Evolutionary conservation across 2,888 invertebrate species (phyloP), one percentile per base, ranked within the genome.

Genomic region (Beris chalybata): DNA sequence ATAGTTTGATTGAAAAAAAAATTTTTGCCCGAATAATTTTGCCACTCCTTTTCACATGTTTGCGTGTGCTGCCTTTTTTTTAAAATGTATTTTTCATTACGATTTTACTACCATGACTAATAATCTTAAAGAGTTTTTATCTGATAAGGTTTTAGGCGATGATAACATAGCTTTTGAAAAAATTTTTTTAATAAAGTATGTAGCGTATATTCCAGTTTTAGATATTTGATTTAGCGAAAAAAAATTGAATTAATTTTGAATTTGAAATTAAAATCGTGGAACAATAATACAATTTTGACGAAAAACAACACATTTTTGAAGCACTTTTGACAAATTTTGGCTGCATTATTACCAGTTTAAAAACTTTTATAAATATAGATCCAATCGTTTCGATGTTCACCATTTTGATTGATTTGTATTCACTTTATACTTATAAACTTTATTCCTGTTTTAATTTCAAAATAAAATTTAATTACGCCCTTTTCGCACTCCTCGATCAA

Each of bases 361-460:
- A 83, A 67, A 88, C 82, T 84, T 93, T 93, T 75, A 93, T 86
- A 79, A 91, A 87, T 69, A 93, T 88, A 66, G 91, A 88, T 71
- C 89, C 92, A 73, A 93, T 89, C 54, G 90, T 91, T 78, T 90
- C 89, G 68, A 92, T 85, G 71, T 90, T 89, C 78, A 90, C 90
- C 91, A 92, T 91, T 82, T 83, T 88, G 72, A 30, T 65, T 70
- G 65, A 30, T 45, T 50, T 61, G 11, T 31, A 15, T 52, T 2
- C 61, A 59, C 44, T 63, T 63, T 22, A 5, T 4, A 58, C 29
- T 58, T 47, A 5, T 32, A n/a, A n/a, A n/a, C n/a, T 3, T 12
- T n/a, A n/a, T 32, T 55, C 3, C 15, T 15, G 30, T 32, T 55
- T 55, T 29, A 32, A 52, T 22, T 61, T 56, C 38, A 56, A 56